phyloP scores from a whole-genome alignment of 2,888 invertebrate genomes.

The Nemoura dubitans region DNA sequence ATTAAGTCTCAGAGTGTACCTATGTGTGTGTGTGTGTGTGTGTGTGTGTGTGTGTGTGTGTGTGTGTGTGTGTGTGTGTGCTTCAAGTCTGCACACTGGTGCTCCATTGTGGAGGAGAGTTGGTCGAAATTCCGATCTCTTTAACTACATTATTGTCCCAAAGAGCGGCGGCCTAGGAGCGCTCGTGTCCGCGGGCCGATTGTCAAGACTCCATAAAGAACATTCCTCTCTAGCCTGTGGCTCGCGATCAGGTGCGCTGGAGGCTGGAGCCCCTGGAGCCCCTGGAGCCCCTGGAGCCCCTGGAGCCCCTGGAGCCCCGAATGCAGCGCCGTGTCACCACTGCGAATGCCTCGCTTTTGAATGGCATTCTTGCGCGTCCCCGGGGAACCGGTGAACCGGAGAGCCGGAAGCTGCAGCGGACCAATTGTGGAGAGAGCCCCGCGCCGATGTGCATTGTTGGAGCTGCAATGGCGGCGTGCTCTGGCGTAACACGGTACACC shows the following conservation, averaged over 20 bases:
- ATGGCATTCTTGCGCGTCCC: conserved; percentile 24
- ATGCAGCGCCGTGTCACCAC: not conserved
- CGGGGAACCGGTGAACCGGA: not conserved
- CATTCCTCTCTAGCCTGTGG: conserved; percentile 20
- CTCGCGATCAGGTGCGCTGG: conserved; percentile 30
- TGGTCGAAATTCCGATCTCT: conserved; percentile 36
- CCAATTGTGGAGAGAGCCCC: not conserved
- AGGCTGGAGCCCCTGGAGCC: too few relatives aligned
- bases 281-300: too few relatives aligned
- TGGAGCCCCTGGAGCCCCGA: too few relatives aligned
- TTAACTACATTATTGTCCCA: conserved; percentile 20
- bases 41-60: conserved; percentile 10
- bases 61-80: conserved; percentile 16
- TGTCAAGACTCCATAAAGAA: conserved; percentile 39
- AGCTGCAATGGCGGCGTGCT: not conserved
- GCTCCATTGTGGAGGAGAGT: conserved; percentile 8
- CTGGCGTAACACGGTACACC: not conserved
- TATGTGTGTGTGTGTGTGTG: conserved; percentile 22
- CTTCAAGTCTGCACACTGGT: not conserved
- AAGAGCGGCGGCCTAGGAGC: not conserved
- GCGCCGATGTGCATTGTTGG: not conserved
- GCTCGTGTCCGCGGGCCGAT: conserved; percentile 34
- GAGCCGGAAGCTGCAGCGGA: not conserved
- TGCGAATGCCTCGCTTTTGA: not conserved
- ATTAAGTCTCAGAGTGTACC: conserved; percentile 22